Evolutionary conservation across 2,113 vertebrate genomes (phyloP).

Genomic region (Pantherophis guttatus): DNA sequence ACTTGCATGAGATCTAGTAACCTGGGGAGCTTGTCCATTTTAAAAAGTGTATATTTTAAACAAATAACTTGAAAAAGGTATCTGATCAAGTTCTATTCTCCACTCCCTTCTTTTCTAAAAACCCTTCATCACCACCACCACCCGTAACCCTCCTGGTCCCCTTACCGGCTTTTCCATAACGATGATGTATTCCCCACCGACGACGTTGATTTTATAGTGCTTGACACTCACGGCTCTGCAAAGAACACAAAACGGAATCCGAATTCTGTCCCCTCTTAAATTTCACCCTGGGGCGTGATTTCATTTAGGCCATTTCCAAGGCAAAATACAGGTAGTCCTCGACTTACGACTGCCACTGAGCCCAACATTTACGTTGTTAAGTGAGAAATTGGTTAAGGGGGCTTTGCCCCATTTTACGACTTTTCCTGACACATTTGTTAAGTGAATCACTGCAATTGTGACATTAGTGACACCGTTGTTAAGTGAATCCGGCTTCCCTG

Average conservation of each 20-base stretch:
- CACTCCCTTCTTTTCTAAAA: background rate
- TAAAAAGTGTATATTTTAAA: background rate
- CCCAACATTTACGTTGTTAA: too few species aligned
- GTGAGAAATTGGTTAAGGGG: too few species aligned
- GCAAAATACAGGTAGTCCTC: background rate
- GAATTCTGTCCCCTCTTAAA: background rate
- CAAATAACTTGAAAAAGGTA: background rate
- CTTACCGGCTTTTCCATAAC: conserved; percentile 79
- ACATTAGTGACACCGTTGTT: too few species aligned
- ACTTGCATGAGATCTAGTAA: background rate
- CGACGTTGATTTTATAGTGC: conserved; percentile 73
- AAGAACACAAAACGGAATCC: background rate
- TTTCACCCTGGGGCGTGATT: background rate
- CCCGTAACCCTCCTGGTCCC: fast-evolving
- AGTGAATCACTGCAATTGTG: too few species aligned
- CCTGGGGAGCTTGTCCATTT: background rate
- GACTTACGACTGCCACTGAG: too few species aligned
- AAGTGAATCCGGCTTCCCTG: too few species aligned
- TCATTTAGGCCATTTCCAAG: background rate
- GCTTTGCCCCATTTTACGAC: too few species aligned
- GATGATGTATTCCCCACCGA: conserved; percentile 65
- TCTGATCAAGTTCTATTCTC: background rate
- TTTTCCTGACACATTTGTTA: too few species aligned
- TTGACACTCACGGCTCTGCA: conserved; percentile 55
- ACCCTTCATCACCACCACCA: background rate